Percentiles rank a stretch among this genome's conserved stretches.
phyloP scores from a whole-genome alignment of 2,113 vertebrate species.

The Coracopsis vasa region DNA sequence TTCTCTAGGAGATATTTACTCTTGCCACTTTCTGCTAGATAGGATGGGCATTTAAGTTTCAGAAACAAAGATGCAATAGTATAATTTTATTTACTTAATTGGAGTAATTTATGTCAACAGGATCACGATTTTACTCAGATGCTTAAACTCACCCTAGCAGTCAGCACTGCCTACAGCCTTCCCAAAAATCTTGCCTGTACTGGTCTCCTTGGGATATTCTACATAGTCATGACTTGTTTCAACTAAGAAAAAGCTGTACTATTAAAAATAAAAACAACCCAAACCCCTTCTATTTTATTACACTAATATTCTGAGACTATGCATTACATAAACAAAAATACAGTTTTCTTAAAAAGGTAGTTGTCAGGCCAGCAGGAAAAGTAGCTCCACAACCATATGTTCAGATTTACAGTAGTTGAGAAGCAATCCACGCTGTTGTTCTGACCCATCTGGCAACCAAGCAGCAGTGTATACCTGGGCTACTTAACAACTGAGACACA shows the following conservation, averaged over 20 bases:
- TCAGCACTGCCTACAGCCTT: neutral
- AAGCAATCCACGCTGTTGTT: neutral
- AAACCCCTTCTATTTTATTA: neutral
- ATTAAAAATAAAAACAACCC: neutral
- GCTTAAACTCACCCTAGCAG: neutral
- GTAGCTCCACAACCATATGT: neutral
- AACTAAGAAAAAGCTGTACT: neutral
- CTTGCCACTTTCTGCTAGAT: neutral
- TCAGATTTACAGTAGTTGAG: neutral
- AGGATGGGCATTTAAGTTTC: neutral
- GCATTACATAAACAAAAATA: neutral
- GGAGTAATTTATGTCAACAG: neutral
- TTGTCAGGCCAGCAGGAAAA: neutral
- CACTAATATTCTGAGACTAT: neutral
- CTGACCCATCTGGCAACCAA: neutral
- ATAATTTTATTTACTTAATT: neutral
- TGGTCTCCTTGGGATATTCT: neutral
- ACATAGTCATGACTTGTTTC: neutral
- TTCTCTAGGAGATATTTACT: neutral
- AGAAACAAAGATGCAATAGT: neutral
- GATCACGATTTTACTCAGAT: neutral
- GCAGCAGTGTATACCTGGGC: rapidly evolving
- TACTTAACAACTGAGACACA: rapidly evolving
- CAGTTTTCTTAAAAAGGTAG: neutral
- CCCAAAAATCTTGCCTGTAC: neutral